Percentiles rank a stretch among this genome's conserved stretches.
Evolutionary conservation across 2,113 vertebrate genomes (phyloP).

Genomic region (Rhea pennata): DNA sequence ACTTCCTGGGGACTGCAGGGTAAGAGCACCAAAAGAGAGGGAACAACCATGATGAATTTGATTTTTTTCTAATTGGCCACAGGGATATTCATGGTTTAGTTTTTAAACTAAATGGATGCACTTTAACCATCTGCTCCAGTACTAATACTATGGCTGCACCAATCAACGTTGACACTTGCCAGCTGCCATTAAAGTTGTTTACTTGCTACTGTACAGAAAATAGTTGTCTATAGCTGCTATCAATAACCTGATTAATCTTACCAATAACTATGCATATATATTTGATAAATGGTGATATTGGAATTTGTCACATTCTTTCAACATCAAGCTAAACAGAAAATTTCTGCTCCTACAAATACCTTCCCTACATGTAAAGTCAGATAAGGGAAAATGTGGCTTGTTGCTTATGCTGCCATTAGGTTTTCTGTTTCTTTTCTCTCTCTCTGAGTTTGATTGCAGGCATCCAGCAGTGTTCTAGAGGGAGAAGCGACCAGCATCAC

Average conservation of each 20-base stretch:
- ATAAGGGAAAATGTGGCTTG: not conserved
- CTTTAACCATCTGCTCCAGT: constrained; percentile 43
- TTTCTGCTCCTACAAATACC: not conserved
- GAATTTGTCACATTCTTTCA: constrained; percentile 43
- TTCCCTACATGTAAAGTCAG: not conserved
- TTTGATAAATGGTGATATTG: constrained; percentile 27
- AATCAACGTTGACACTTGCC: constrained; percentile 26
- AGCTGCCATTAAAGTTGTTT: constrained; percentile 10
- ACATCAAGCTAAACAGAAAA: not conserved
- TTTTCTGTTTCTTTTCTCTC: not conserved
- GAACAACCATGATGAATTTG: not conserved
- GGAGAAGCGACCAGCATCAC: not conserved
- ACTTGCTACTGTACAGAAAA: constrained; percentile 5
- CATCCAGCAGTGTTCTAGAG: constrained; percentile 31
- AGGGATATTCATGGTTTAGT: constrained; percentile 15
- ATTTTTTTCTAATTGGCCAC: not conserved
- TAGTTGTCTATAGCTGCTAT: constrained; percentile 26
- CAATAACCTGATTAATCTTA: constrained; percentile 7
- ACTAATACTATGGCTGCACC: not conserved
- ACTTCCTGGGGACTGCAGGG: not conserved
- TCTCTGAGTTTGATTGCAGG: constrained; percentile 22
- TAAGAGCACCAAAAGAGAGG: not conserved
- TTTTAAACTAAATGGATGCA: constrained; percentile 32
- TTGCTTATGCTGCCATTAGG: not conserved
- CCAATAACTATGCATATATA: not conserved